Conservation (phyloP, 2,888 invertebrate species). For the Dasypogon diadema region DNA sequence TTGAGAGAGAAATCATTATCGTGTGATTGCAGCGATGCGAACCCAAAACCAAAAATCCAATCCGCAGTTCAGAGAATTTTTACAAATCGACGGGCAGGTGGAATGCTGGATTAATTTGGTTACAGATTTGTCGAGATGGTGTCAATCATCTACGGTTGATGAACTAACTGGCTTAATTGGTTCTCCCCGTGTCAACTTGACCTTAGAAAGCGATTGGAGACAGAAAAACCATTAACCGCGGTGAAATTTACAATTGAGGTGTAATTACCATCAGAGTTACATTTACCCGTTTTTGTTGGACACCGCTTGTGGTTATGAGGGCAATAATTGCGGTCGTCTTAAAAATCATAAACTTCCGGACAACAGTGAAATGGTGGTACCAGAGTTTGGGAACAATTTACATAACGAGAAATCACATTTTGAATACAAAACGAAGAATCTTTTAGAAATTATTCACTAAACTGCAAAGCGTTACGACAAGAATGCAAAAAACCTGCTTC, state of each 20-base stretch:
- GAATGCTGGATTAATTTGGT: constrained; percentile 22
- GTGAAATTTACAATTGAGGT: constrained; percentile 13
- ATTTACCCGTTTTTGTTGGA: background rate
- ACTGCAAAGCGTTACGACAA: too few relatives aligned
- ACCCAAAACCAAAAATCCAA: background rate
- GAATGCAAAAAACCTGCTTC: too few relatives aligned
- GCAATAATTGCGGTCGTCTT: too few relatives aligned
- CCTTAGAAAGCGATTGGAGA: background rate
- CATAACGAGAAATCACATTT: too few relatives aligned
- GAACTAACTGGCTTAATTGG: background rate
- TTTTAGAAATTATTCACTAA: too few relatives aligned
- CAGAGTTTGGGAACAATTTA: too few relatives aligned
- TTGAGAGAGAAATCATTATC: constrained; percentile 29
- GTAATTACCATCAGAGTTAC: constrained; percentile 7
- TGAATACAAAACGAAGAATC: too few relatives aligned
- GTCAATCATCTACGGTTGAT: background rate
- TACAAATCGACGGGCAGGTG: background rate
- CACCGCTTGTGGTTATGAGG: too few relatives aligned
- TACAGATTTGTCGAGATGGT: background rate
- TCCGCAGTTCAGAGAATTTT: background rate
- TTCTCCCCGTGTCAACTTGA: background rate
- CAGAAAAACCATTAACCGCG: background rate
- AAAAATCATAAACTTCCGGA: too few relatives aligned
- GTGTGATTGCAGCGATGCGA: background rate
- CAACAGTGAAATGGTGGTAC: too few relatives aligned